Evolutionary conservation across 2,113 vertebrate species (phyloP).

Genomic region (Sclerurus mexicanus): DNA sequence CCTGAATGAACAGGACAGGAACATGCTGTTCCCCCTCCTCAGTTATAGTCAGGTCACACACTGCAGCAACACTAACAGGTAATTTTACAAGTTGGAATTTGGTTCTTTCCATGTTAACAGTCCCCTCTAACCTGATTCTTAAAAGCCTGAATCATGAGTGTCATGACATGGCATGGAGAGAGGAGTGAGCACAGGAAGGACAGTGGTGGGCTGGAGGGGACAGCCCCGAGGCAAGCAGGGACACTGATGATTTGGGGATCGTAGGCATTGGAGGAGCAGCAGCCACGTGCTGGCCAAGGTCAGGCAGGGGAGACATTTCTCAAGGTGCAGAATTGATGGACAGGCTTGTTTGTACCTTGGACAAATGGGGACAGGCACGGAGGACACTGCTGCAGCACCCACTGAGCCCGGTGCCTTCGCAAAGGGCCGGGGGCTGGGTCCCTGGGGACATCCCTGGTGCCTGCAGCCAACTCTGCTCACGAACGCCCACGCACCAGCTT

Average conservation of each 20-base stretch:
- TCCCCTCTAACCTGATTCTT: neutral
- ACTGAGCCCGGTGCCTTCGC: neutral
- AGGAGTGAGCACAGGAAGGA: accelerated
- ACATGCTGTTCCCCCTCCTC: neutral
- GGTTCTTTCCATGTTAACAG: neutral
- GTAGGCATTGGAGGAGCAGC: accelerated
- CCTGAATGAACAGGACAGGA: neutral
- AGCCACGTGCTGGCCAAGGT: neutral
- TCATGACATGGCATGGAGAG: accelerated
- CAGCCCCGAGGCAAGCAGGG: accelerated
- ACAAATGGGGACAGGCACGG: accelerated
- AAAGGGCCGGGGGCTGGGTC: neutral
- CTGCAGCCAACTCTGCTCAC: neutral
- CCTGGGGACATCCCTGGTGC: neutral
- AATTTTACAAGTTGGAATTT: neutral
- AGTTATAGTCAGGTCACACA: neutral
- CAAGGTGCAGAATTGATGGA: accelerated
- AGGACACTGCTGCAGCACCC: neutral
- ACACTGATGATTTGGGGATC: accelerated
- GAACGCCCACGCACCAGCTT: neutral
- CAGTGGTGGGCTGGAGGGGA: neutral
- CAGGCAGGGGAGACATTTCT: neutral
- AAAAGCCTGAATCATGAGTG: accelerated
- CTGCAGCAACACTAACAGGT: neutral
- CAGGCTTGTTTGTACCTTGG: neutral